Conservation (phyloP, 1,140 invertebrate genomes). For the Drosophila subobscura region DNA sequence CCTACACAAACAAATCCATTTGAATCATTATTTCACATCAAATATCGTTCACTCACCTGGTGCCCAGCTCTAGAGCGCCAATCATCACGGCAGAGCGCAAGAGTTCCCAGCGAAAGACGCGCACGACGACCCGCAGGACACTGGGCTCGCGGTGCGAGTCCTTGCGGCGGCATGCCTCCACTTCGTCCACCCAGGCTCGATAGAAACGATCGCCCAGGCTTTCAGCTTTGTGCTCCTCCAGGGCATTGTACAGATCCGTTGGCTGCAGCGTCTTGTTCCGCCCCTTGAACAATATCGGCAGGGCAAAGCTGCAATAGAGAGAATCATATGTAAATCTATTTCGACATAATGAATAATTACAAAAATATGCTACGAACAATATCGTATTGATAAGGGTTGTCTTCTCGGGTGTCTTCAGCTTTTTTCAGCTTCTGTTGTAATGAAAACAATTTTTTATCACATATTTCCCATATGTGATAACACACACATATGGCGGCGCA, state of each 20-base stretch:
- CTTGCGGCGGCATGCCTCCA: conserved; percentile 31
- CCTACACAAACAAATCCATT: conserved; percentile 83
- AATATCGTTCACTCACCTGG: conserved; percentile 43
- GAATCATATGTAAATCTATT: conserved; percentile 22
- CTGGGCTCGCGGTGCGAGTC: conserved; percentile 36
- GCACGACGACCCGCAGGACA: conserved; percentile 51
- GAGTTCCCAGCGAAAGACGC: conserved; percentile 67
- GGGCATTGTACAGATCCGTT: conserved; percentile 85
- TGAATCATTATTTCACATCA: conserved; percentile 2
- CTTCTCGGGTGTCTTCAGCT: conserved; percentile 25
- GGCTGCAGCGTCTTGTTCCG: conserved; percentile 84
- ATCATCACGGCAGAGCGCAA: conserved; percentile 50
- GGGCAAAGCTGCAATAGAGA: conserved; percentile 81
- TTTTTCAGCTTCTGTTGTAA: conserved; percentile 13
- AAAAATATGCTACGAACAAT: conserved; percentile 41
- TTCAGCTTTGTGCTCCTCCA: conserved; percentile 85
- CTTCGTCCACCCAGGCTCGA: conserved; percentile 55
- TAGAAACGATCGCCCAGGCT: conserved; percentile 60
- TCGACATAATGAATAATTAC: conserved; percentile 3
- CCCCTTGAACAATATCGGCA: conserved; percentile 84
- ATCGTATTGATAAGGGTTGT: conserved; percentile 38
- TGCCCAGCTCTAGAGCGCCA: conserved; percentile 51
- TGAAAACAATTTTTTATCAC: background rate
- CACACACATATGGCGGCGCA: background rate
- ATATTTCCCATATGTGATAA: conserved; percentile 17